Evolutionary conservation across 2,888 invertebrate species (phyloP), one percentile per base, ranked within the genome.

Genomic region (Stramonita haemastoma): DNA sequence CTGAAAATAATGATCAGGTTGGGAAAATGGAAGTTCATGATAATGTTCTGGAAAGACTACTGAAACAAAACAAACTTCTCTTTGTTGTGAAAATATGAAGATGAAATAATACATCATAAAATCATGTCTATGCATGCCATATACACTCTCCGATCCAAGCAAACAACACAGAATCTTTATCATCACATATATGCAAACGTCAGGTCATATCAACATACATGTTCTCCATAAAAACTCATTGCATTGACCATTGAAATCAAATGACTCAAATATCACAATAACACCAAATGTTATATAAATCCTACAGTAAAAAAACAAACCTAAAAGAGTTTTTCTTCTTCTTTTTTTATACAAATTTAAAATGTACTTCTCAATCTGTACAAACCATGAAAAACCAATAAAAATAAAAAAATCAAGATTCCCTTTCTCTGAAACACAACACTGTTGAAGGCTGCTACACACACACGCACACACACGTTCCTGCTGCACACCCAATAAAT

Each of bases 231-330:
- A 73, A 26, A 73, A 73, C 22, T 22, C n/a, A 22, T 46, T 83
- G 81, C 81, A 83, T 83, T 83, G 81, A 46, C 22, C 1, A 83
- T 34, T 34, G 17, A 46, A 46, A 46, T 26, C 36, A 83, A 29
- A 46, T 46, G 81, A 83, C 81, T 46, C 46, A 22, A 83, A 83
- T 83, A 83, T 83, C 81, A 83, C 81, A 83, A 26, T 83, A 13
- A 83, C n/a, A 83, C 13, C 79, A 79, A 0, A 22, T 13, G 32
- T 17, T 11, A 32, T 32, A 36, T 83, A 83, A 36, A 36, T 83
- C 36, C 81, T 83, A 46, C 46, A 46, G 11, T 17, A 29, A 32
- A 32, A n/a, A 83, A 83, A 5, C 36, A 46, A 83, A 36, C 6
- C 8, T 1, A n/a, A 29, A 26, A 26, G 46, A 11, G 8, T 46